Base-by-base conservation (phyloP, 2,113 vertebrate genomes). In the Ptychochromis oligacanthus region DNA sequence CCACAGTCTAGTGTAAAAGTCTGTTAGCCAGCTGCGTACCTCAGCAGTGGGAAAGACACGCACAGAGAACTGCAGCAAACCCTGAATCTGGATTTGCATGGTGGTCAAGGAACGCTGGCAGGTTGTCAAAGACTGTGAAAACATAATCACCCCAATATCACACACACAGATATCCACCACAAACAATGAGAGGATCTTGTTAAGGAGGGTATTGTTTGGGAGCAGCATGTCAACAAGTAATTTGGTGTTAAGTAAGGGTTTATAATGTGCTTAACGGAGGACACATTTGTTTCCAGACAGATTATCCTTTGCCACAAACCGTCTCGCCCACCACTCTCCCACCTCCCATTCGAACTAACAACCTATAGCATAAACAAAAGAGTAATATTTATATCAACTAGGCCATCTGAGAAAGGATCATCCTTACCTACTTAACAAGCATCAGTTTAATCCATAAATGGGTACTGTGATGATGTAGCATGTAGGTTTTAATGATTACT, bases 41-140 rank as follows among this genome's bases (percentile, higher is more conserved):
- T 97, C 91, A 0, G 97, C 97, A 0, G 96, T 96, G 4, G 98
- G 97, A 86, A 98, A 99, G 75, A 96, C 14, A 1, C 97, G 95
- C 77, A 96, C 82, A 0, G 97, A 96, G 6, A 97, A 95, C 88
- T 96, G 97, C 72, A 98, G 93, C 80, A 99, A 92, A 1, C 97
- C 97, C 34, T 96, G 95, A 49, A 96, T 93, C 94, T 99, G 97
- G 88, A 96, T 96, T 93, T 99, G 97, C 97, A 99, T 97, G 81
- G 97, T 96, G 86, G 97, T 98, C 90, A 99, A 92, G 0, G 97
- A 97, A 72, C 97, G 97, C 94, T 99, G 98, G 95, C 97, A 97
- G 92, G 93, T 2, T 9, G 97, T 99, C 87, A 99, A 83, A 6
- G 93, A 95, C 98, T 99, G 93, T 18, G 67, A 81, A 83, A 72